phyloP scores from a whole-genome alignment of 2,888 invertebrate genomes.

The Sphaerophoria taeniata region DNA sequence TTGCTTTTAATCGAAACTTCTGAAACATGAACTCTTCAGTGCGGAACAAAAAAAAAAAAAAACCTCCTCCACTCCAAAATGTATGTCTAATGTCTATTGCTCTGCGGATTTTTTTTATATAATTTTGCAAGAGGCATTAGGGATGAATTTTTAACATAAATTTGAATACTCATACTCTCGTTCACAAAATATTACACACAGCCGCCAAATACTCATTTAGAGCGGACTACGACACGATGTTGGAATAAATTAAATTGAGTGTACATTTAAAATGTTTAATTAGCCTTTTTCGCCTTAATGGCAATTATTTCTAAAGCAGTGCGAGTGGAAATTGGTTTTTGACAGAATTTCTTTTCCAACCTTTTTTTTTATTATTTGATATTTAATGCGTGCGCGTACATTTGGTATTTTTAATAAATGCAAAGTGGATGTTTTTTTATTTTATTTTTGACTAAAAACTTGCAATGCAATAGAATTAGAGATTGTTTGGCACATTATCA shows the following conservation, averaged over 20 bases:
- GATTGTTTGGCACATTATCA: too few relatives aligned
- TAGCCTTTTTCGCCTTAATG: slow-evolving; percentile 62
- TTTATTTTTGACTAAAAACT: neutral
- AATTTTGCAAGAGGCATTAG: neutral
- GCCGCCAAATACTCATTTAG: neutral
- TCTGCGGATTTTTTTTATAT: neutral
- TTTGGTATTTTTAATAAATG: slow-evolving; percentile 48
- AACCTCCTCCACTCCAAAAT: neutral
- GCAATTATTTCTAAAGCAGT: slow-evolving; percentile 48
- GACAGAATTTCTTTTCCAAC: slow-evolving; percentile 42
- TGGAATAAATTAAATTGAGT: slow-evolving; percentile 50
- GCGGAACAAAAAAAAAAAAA: slow-evolving; percentile 9
- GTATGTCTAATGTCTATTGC: neutral
- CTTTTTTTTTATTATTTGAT: neutral
- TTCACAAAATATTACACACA: neutral
- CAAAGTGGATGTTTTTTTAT: slow-evolving; percentile 49
- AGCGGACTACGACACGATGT: slow-evolving; percentile 12
- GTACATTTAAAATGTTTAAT: slow-evolving; percentile 62
- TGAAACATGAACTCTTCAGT: slow-evolving; percentile 23
- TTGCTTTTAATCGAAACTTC: neutral
- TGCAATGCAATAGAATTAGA: neutral
- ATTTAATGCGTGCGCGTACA: neutral
- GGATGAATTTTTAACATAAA: slow-evolving; percentile 26
- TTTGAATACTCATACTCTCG: slow-evolving; percentile 13
- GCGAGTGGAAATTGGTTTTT: slow-evolving; percentile 49